phyloP scores from a whole-genome alignment of 1,140 invertebrate genomes.

The Sitophilus oryzae region DNA sequence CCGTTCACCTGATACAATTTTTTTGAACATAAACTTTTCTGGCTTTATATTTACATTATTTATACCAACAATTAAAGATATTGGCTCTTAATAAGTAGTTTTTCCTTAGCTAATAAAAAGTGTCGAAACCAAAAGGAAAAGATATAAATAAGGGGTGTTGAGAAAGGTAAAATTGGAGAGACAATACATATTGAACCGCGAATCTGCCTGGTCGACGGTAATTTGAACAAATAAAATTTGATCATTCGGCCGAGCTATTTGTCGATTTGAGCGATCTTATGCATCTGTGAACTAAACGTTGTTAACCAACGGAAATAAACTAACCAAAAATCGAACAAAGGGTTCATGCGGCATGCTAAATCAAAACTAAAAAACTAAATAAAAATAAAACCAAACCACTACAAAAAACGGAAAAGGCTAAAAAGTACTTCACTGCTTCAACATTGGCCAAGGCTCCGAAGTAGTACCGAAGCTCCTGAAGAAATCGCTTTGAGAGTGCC shows the following conservation, averaged over 20 bases:
- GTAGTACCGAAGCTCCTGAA: background rate
- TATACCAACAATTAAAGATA: conserved; percentile 9
- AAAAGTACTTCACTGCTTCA: conserved; percentile 33
- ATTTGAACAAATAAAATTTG: conserved; percentile 10
- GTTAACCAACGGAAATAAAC: conserved; percentile 31
- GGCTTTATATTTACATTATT: conserved; percentile 18
- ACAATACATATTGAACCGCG: background rate
- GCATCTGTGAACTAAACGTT: conserved; percentile 41
- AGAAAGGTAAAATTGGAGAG: background rate
- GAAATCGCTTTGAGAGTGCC: conserved; percentile 5
- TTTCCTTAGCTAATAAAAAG: background rate
- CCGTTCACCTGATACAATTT: background rate
- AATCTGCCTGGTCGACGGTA: conserved; percentile 10
- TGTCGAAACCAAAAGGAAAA: background rate
- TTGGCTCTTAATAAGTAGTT: conserved; percentile 4
- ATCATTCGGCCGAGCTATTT: conserved; percentile 36
- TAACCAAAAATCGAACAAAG: conserved; percentile 18
- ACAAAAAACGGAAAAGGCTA: conserved; percentile 6
- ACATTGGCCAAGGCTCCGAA: conserved; percentile 30
- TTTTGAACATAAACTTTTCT: background rate
- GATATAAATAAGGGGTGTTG: background rate
- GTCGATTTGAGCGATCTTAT: conserved; percentile 45
- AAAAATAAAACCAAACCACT: conserved; percentile 7
- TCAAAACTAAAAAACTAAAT: conserved; percentile 29
- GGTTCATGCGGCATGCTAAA: conserved; percentile 37